A percentile compares a stretch with the other conserved stretches of the same genome.
phyloP scores from a whole-genome alignment of 2,888 invertebrate species.

The Hypselothyrea guttata region DNA sequence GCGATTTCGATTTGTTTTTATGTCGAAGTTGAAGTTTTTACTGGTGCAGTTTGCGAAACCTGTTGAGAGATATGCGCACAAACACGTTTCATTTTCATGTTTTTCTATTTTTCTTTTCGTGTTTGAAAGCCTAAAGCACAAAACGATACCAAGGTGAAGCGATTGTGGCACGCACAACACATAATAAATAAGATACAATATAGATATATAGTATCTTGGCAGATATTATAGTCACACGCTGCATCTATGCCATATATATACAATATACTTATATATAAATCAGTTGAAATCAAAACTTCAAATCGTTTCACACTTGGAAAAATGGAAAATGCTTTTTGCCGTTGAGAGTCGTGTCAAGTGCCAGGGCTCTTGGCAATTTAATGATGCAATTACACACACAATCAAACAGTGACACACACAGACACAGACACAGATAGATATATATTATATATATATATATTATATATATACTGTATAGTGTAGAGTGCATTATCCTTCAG shows the following conservation, averaged over 20 bases:
- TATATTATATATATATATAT: too few relatives aligned
- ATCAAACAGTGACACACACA: conserved; percentile 17
- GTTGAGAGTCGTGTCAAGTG: conserved; percentile 62
- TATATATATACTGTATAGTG: not conserved
- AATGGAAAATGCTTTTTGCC: conserved; percentile 26
- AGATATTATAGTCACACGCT: conserved; percentile 42
- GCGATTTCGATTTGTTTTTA: conserved; percentile 29
- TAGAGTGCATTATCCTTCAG: conserved; percentile 18
- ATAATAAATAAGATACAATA: not conserved
- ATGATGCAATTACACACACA: conserved; percentile 64
- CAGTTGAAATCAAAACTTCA: not conserved
- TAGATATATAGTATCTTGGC: too few relatives aligned
- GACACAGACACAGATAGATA: conserved; percentile 2
- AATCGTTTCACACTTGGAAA: not conserved
- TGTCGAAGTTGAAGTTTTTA: conserved; percentile 13
- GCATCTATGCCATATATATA: conserved; percentile 75
- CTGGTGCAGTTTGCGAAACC: conserved; percentile 38
- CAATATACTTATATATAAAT: conserved; percentile 35
- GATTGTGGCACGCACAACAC: conserved; percentile 24
- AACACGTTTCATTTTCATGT: conserved; percentile 54
- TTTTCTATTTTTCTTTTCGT: too few relatives aligned
- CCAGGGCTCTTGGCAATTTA: conserved; percentile 44
- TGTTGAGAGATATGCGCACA: conserved; percentile 41
- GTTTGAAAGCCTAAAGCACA: conserved; percentile 20
- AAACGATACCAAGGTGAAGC: conserved; percentile 59